Evolutionary conservation across 1,140 invertebrate species (phyloP).

Genomic region (Ylistrum balloti): DNA sequence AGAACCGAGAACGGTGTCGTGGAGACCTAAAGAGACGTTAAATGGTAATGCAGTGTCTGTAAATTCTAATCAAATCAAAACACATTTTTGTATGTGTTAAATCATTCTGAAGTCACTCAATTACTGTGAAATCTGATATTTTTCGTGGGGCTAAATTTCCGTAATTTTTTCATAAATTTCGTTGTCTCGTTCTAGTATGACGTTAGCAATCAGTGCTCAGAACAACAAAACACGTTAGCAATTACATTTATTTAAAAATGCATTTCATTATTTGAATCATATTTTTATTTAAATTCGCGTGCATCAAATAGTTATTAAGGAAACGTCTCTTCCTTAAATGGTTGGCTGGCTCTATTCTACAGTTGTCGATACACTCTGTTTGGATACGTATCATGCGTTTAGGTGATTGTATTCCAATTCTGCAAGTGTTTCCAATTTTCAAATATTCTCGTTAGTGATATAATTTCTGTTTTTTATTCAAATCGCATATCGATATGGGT

Average conservation of each 20-base stretch:
- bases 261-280: background rate
- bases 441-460: background rate
- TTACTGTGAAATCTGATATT: too few species aligned
- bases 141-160: too few species aligned
- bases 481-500: background rate
- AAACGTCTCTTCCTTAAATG: background rate
- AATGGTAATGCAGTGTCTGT: too few species aligned
- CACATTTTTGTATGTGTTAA: too few species aligned
- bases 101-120: too few species aligned
- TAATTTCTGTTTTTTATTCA: background rate
- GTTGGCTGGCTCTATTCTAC: background rate
- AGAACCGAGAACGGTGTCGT: too few species aligned
- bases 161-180: too few species aligned
- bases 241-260: background rate
- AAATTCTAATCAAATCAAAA: too few species aligned
- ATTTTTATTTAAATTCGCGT: background rate
- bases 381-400: background rate
- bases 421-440: background rate
- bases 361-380: background rate
- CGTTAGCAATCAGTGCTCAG: too few species aligned
- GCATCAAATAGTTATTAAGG: background rate
- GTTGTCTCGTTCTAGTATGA: too few species aligned
- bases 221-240: background rate
- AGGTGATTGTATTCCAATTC: background rate
- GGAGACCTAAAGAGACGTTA: too few species aligned